Conservation (phyloP, 2,797 vertebrate genomes). For the Varecia variegata region DNA sequence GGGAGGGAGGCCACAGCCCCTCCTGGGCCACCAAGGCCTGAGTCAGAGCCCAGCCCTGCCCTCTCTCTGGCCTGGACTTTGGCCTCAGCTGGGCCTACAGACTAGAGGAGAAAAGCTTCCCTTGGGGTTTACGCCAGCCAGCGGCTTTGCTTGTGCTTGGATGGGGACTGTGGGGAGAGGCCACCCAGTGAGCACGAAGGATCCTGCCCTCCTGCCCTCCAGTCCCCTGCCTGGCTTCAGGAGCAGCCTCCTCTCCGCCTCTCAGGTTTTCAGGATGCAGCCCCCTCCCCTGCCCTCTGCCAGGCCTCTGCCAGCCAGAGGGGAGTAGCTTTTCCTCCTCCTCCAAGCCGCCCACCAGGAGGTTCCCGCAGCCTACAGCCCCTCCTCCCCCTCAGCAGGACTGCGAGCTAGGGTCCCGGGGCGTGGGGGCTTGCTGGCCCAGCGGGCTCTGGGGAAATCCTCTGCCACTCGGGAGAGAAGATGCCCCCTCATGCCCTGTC, state of each 20-base stretch:
- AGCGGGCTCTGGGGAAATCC: conserved; percentile 41
- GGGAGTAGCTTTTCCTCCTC: background rate
- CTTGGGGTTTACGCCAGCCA: fast-evolving
- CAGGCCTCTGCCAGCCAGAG: conserved; percentile 21
- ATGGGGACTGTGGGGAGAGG: background rate
- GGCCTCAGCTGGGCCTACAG: background rate
- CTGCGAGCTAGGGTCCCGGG: background rate
- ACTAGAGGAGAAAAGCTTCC: background rate
- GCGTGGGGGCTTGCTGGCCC: background rate
- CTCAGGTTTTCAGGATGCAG: background rate
- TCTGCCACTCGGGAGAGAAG: background rate
- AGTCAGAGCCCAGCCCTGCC: background rate
- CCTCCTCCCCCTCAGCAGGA: background rate
- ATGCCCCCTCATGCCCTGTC: background rate
- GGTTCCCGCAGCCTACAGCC: conserved; percentile 13
- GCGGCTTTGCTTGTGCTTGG: background rate
- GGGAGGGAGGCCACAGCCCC: background rate
- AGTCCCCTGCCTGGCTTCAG: background rate
- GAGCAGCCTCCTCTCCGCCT: background rate
- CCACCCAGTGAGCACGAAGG: fast-evolving
- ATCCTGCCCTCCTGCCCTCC: too few species aligned
- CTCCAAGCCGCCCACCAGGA: conserved; percentile 46
- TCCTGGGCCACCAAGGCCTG: background rate
- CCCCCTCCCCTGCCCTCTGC: background rate
- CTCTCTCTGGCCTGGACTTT: background rate